Percentiles rank a stretch among this genome's conserved stretches.
Conservation (phyloP, 2,113 vertebrate genomes). For the Urocynchramus pylzowi region DNA sequence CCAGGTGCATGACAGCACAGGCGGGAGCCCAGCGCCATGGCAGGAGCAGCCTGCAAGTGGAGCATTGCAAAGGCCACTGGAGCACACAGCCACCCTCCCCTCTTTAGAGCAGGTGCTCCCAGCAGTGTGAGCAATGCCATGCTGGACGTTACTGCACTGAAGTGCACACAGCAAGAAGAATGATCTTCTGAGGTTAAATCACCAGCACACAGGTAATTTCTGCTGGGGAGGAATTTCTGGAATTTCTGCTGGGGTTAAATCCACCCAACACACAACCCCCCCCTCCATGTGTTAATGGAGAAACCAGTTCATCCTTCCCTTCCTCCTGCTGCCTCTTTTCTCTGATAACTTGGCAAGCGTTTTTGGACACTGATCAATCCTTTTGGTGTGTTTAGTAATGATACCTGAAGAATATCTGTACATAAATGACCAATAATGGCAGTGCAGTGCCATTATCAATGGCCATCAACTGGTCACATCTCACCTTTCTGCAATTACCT, state of each 20-base stretch:
- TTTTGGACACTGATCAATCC: neutral
- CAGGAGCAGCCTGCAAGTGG: neutral
- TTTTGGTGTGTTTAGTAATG: neutral
- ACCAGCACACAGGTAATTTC: neutral
- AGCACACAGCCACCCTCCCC: neutral
- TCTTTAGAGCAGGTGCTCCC: neutral
- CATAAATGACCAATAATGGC: neutral
- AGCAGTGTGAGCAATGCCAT: neutral
- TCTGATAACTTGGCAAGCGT: neutral
- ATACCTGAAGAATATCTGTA: neutral
- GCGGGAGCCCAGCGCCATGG: rapidly evolving
- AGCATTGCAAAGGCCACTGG: neutral
- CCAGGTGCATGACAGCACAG: neutral
- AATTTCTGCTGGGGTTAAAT: neutral
- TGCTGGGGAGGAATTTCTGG: rapidly evolving
- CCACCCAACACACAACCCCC: rapidly evolving
- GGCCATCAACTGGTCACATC: neutral
- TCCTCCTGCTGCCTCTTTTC: neutral
- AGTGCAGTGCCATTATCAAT: neutral
- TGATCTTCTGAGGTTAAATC: neutral
- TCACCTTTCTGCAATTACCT: neutral
- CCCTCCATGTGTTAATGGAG: neutral
- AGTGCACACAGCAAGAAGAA: neutral
- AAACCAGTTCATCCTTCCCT: neutral
- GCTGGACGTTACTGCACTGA: neutral